These are phyloP conservation scores for Geotrypetes seraphini DNA, from an alignment of 2,797 vertebrate genomes.

Conservation along the genomic window DNA sequence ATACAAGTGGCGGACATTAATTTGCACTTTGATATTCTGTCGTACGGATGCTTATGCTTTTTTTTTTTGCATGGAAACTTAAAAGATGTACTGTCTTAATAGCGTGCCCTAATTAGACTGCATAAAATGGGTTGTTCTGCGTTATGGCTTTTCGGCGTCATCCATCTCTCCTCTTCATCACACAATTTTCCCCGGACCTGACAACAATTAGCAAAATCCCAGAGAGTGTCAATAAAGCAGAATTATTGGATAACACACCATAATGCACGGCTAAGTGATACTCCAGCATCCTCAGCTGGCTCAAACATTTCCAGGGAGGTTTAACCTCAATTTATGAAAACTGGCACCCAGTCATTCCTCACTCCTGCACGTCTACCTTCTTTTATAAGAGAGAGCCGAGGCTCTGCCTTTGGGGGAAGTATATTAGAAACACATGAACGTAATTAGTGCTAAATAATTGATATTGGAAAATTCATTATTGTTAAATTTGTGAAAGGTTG, in stretches of 20 bases:
- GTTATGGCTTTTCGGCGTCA: too few species aligned
- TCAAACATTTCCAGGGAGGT: slow-evolving; percentile 18
- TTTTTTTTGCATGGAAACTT: slow-evolving; percentile 18
- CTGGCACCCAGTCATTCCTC: background rate
- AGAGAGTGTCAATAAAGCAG: background rate
- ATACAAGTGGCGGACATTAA: slow-evolving; percentile 41
- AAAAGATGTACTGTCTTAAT: slow-evolving; percentile 14
- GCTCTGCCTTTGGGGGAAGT: background rate
- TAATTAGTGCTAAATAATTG: too few species aligned
- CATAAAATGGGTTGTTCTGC: background rate
- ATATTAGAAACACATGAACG: background rate
- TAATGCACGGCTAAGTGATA: background rate
- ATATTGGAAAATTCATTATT: too few species aligned
- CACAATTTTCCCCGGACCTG: background rate
- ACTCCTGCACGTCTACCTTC: background rate
- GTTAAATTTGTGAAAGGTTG: too few species aligned
- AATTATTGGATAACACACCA: too few species aligned
- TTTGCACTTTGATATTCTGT: slow-evolving; percentile 46
- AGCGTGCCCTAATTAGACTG: slow-evolving; percentile 3
- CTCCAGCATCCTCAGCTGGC: background rate
- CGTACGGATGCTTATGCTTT: slow-evolving; percentile 20
- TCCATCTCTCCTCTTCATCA: slow-evolving; percentile 1
- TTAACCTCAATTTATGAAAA: slow-evolving; percentile 17
- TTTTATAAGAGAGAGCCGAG: background rate
- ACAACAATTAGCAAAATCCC: background rate